These are phyloP conservation scores for Akabosia matsudoensis DNA, from an alignment of 1,140 invertebrate species.

Conservation along the genomic window DNA sequence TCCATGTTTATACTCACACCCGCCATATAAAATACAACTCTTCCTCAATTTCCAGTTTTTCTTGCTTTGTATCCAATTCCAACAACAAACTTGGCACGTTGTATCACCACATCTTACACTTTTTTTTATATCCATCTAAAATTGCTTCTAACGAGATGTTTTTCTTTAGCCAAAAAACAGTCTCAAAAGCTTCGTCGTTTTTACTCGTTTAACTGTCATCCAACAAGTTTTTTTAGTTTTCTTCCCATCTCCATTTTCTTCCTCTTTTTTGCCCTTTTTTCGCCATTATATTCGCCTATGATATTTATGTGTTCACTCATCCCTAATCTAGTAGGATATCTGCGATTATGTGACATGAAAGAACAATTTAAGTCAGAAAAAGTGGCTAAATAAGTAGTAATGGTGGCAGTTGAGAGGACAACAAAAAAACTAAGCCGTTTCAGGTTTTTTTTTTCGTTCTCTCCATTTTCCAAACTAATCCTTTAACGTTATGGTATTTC, in stretches of 20 bases:
- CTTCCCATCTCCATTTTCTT: neutral
- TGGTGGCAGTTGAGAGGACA: neutral
- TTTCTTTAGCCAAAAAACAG: neutral
- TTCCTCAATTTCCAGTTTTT: no score
- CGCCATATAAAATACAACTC: no score
- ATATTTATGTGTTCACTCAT: constrained; percentile 24
- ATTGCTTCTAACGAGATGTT: neutral
- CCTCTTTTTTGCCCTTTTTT: neutral
- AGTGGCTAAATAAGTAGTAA: constrained; percentile 23
- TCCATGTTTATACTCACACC: no score
- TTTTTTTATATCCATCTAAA: no score
- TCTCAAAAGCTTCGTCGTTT: neutral
- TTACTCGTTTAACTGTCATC: neutral
- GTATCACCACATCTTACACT: no score
- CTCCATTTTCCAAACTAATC: neutral
- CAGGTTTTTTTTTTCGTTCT: no score
- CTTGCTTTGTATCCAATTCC: no score
- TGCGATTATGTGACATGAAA: constrained; percentile 21
- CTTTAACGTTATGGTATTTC: constrained; percentile 17
- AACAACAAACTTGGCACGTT: neutral
- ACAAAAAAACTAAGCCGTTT: neutral
- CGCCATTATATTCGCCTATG: neutral
- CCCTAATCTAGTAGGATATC: constrained; percentile 19
- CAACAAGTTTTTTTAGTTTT: neutral
- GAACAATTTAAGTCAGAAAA: constrained; percentile 18